phyloP scores from a whole-genome alignment of 2,888 invertebrate genomes.

The Latrodectus elegans region DNA sequence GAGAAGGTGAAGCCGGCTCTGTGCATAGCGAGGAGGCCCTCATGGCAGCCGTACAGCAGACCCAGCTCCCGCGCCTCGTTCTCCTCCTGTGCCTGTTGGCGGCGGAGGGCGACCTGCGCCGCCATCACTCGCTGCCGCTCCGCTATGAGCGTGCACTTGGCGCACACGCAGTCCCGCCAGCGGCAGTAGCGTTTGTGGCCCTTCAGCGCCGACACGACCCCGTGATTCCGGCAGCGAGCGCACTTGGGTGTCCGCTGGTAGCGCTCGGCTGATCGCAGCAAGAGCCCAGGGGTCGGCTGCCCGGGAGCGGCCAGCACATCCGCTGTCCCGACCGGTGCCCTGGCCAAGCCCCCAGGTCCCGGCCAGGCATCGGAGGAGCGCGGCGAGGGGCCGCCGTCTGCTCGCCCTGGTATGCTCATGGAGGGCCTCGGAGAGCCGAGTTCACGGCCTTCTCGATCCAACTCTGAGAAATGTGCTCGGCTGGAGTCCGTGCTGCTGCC shows the following conservation, averaged over 20 bases:
- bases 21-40: constrained; percentile 72
- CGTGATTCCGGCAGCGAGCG: constrained; percentile 97
- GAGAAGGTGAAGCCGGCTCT: constrained; percentile 72
- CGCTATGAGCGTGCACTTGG: constrained; percentile 97
- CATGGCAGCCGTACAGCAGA: constrained; percentile 84
- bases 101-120: constrained; percentile 84
- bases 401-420: constrained; percentile 47
- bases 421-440: constrained; percentile 8
- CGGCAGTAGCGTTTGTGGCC: constrained; percentile 88
- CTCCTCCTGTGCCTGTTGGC: constrained; percentile 89
- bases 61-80: constrained; percentile 97
- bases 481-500: neutral
- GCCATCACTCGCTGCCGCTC: constrained; percentile 99
- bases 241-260: constrained; percentile 98
- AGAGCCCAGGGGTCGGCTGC: constrained; percentile 62
- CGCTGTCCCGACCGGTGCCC: constrained; percentile 31
- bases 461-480: neutral
- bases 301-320: constrained; percentile 71
- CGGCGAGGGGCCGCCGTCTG: constrained; percentile 57
- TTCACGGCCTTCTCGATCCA: constrained; percentile 4
- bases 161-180: constrained; percentile 97
- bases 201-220: constrained; percentile 91
- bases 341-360: constrained; percentile 33
- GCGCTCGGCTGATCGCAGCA: constrained; percentile 79
- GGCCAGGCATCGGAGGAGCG: constrained; percentile 68